phyloP scores from a whole-genome alignment of 2,888 invertebrate species.

The Apeira syringaria region DNA sequence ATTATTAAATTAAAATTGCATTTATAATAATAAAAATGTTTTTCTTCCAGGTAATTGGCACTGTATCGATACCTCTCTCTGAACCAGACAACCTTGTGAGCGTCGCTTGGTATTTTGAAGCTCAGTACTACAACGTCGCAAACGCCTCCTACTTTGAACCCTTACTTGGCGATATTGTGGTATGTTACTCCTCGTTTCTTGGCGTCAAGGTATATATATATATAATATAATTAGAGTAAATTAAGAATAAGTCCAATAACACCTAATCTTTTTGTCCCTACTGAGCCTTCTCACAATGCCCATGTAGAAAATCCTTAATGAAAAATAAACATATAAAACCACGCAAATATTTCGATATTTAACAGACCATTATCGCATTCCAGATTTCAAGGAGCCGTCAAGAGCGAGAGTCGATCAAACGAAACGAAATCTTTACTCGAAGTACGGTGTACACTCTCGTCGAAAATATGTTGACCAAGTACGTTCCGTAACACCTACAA shows the following conservation, averaged over 20 bases:
- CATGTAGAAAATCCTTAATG: too few relatives aligned
- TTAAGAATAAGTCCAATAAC: too few relatives aligned
- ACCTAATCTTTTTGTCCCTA: too few relatives aligned
- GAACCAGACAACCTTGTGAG: slow-evolving; percentile 58
- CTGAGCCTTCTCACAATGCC: too few relatives aligned
- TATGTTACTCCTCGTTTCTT: too few relatives aligned
- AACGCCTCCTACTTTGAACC: slow-evolving; percentile 70
- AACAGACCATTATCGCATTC: slow-evolving; percentile 24
- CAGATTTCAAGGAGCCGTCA: slow-evolving; percentile 51
- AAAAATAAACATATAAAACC: too few relatives aligned
- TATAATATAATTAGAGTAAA: too few relatives aligned
- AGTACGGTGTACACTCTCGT: slow-evolving; percentile 36
- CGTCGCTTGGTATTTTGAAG: slow-evolving; percentile 79
- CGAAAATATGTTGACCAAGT: slow-evolving; percentile 42
- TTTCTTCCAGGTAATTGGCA: slow-evolving; percentile 67
- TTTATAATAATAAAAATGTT: too few relatives aligned
- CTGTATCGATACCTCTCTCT: slow-evolving; percentile 67
- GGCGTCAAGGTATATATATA: too few relatives aligned
- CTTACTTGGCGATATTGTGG: slow-evolving; percentile 59
- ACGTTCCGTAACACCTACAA: slow-evolving; percentile 15
- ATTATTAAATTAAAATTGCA: too few relatives aligned
- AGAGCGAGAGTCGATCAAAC: slow-evolving; percentile 36
- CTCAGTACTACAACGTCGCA: slow-evolving; percentile 70
- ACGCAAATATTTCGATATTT: slow-evolving; percentile 3
- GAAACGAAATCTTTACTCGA: slow-evolving; percentile 36